Percentiles rank a stretch among this genome's conserved stretches.
These are phyloP conservation scores for Ianthella basta DNA, from an alignment of 37 sponge, comb jelly and placozoan genomes.

Conservation along the genomic window DNA sequence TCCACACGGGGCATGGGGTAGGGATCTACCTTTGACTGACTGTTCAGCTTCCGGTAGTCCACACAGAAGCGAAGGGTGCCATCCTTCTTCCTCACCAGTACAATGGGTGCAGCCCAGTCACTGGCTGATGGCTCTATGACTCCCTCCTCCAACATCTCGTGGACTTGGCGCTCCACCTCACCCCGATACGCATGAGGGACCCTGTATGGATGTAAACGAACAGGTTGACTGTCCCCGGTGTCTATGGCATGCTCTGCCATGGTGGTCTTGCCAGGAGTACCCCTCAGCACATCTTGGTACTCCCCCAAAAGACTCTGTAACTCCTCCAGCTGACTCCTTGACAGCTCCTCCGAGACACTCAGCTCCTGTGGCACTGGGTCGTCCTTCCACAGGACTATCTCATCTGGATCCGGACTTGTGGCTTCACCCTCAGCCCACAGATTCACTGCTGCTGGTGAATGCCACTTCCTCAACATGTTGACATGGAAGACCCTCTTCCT, in stretches of 20 bases:
- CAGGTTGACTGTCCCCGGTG: constrained; percentile 27
- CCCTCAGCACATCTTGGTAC: constrained; percentile 26
- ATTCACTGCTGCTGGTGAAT: no score
- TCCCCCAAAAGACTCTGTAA: background rate
- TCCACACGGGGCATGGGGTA: constrained; percentile 73
- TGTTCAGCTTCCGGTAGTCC: constrained; percentile 65
- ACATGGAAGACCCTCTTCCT: constrained; percentile 34
- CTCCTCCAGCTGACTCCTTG: background rate
- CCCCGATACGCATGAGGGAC: constrained; percentile 43
- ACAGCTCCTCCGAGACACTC: no score
- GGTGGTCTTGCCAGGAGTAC: constrained; percentile 14
- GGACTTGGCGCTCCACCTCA: constrained; percentile 34
- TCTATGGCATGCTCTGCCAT: constrained; percentile 34
- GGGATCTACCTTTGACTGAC: constrained; percentile 42
- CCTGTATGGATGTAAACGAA: constrained; percentile 43
- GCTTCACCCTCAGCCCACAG: no score
- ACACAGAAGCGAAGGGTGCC: constrained; percentile 50
- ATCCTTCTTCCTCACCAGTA: constrained; percentile 63
- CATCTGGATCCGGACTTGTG: no score
- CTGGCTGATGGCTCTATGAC: constrained; percentile 55
- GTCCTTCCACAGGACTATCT: no score
- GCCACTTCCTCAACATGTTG: constrained; percentile 33
- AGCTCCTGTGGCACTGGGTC: no score
- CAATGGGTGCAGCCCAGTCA: constrained; percentile 60
- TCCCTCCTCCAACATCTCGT: constrained; percentile 45